Conservation (phyloP, 2,113 vertebrate genomes). For the Merops nubicus region DNA sequence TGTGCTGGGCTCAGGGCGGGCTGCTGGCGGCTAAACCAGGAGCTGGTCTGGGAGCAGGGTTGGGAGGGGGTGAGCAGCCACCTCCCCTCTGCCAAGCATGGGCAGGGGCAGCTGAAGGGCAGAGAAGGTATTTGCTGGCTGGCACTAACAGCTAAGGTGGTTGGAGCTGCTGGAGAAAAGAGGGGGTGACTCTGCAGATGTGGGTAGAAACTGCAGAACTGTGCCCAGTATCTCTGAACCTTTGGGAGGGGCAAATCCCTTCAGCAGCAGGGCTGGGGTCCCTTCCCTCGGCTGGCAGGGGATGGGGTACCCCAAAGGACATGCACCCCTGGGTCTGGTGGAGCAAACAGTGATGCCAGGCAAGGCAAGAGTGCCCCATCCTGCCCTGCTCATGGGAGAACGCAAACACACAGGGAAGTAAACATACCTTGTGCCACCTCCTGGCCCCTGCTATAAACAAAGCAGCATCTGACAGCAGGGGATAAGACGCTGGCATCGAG, state of each 20-base stretch:
- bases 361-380: fast-evolving
- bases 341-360: fast-evolving
- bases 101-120: not conserved
- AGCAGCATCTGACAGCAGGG: not conserved
- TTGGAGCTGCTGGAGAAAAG: not conserved
- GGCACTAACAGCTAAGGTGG: fast-evolving
- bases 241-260: not conserved
- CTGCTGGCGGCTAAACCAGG: not conserved
- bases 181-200: not conserved
- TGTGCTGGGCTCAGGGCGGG: not conserved
- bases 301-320: not conserved
- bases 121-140: not conserved
- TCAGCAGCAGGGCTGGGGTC: not conserved
- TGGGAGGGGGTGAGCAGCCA: not conserved
- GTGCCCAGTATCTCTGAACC: not conserved
- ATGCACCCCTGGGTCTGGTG: fast-evolving
- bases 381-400: fast-evolving
- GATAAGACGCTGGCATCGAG: not conserved
- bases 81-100: not conserved
- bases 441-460: not conserved
- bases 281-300: not conserved
- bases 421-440: fast-evolving
- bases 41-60: not conserved
- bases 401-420: not conserved
- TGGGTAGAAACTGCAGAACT: not conserved